Base-by-base conservation (phyloP, 2,797 vertebrate genomes). In the Cheirogaleus major region DNA sequence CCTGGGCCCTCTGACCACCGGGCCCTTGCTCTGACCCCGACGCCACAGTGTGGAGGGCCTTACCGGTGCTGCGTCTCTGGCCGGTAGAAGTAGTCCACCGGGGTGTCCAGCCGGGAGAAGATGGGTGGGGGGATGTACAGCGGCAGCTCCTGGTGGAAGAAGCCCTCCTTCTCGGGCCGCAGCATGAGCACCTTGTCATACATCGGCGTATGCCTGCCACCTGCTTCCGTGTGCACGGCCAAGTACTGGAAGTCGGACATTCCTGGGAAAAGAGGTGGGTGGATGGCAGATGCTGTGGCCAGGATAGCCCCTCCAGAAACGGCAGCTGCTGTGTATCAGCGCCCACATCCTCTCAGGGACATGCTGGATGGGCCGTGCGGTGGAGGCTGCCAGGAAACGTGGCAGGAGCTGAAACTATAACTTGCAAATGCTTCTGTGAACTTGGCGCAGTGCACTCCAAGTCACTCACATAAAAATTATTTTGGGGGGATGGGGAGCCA, bases 201-300 rank as follows among this genome's bases (percentile, higher is more conserved):
- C 97, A 99, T 98, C 9, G 99, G 99, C 0, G 76, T 84, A 17
- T 98, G 98, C 30, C 97, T 98, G 87, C 99, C 99, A 0, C 97
- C 98, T 0, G 98, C 92, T 10, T 99, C 98, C 0, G 98, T 98
- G 92, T 99, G 99, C 94, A 99, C 98, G 0, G 99, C 99, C 27
- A 99, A 98, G 97, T 99, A 99, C 98, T 99, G 99, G 97, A 99
- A 99, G 97, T 99, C 99, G 3, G 99, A 99, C 99, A 99, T 99
- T 12, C 99, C 99, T 99, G 96, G 5, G 35, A 75, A 79, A 81
- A 93, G 55, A 72, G 4, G 55, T 0, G 4, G 86, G 23, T 20
- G 32, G 78, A 45, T 1, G 18, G 91, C 1, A 0, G 61, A 9
- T 0, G 6, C 30, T 2, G 14, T 20, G 2, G 41, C 57, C 7